phyloP scores from a whole-genome alignment of 2,888 invertebrate genomes.

The Lithophane ornitopus region DNA sequence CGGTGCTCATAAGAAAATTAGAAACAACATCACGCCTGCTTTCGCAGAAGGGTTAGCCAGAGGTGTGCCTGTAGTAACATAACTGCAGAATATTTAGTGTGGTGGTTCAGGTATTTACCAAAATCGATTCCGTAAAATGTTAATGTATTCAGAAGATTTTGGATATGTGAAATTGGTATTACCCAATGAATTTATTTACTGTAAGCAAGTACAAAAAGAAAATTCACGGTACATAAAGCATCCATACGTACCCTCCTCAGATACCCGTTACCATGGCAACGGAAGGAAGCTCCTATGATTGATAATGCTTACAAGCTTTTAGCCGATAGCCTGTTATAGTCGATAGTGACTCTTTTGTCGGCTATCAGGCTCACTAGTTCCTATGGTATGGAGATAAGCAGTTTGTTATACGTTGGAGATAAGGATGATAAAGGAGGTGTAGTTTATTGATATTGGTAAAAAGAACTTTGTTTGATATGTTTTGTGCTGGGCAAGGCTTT shows the following conservation, averaged over 20 bases:
- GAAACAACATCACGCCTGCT: too few species aligned
- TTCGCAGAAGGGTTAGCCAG: too few species aligned
- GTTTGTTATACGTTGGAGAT: constrained; percentile 26
- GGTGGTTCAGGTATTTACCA: too few species aligned
- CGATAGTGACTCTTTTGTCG: constrained; percentile 31
- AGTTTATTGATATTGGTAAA: not conserved
- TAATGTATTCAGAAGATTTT: too few species aligned
- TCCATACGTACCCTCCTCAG: constrained; percentile 15
- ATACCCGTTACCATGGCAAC: constrained; percentile 47
- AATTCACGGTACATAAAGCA: constrained; percentile 22
- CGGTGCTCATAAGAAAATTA: too few species aligned
- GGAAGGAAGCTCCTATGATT: constrained; percentile 63
- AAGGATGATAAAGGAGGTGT: not conserved
- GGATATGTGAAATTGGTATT: too few species aligned
- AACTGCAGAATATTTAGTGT: too few species aligned
- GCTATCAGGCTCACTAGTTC: constrained; percentile 22
- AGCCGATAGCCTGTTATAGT: constrained; percentile 42
- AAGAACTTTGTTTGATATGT: too few species aligned
- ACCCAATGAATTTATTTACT: not conserved
- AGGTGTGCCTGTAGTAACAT: too few species aligned
- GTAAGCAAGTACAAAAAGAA: constrained; percentile 16
- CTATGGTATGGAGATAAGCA: constrained; percentile 34
- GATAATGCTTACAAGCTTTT: constrained; percentile 55
- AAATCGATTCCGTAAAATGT: too few species aligned
- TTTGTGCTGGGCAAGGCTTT: not conserved